Evolutionary conservation across 2,888 invertebrate species (phyloP), one percentile per base, ranked within the genome.

Genomic region (Aproaerema taeniolella): DNA sequence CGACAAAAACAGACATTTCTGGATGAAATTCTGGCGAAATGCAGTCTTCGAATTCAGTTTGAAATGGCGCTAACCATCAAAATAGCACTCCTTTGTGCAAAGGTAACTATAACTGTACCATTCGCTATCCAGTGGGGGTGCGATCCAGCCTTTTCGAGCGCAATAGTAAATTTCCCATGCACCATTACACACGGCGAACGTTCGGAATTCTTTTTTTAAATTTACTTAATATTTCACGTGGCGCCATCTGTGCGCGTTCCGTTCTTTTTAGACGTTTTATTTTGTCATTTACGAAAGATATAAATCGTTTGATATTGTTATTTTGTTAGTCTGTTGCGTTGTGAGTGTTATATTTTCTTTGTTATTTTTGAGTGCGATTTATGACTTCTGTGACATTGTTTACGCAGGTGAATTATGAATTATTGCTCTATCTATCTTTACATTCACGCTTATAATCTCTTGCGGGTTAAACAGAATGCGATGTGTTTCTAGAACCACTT

Each of bases 191-290:
- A 43, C 44, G 43, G 54, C 57, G 61, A 59, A 62, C 60, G 64
- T 51, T 56, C 58, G 55, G 26, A 50, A 24, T 59, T 63, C 57
- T 61, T 64, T 74, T 78, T 77, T 77, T 68, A 75, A 77, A 76
- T 78, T 76, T 69, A 69, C 67, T 77, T 78, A 76, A 78, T 78
- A 78, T 72, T 71, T 71, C 74, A 71, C 69, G 67, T 68, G 67
- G 76, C 73, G 74, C 77, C 81, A 79, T 79, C 76, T 80, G 80
- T 60, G 68, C 58, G 62, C 58, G 55, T 59, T 64, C 12, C 52
- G 58, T 63, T 32, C 51, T 63, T 67, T 64, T 55, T 52, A 49
- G 43, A 50, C 50, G 50, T 58, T 59, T 59, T 61, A 56, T 60
- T 61, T 58, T 44, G 40, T 35, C 26, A 13, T 43, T 39, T 39